phyloP scores from a whole-genome alignment of 2,888 invertebrate genomes.

The Trimorus sp. region DNA sequence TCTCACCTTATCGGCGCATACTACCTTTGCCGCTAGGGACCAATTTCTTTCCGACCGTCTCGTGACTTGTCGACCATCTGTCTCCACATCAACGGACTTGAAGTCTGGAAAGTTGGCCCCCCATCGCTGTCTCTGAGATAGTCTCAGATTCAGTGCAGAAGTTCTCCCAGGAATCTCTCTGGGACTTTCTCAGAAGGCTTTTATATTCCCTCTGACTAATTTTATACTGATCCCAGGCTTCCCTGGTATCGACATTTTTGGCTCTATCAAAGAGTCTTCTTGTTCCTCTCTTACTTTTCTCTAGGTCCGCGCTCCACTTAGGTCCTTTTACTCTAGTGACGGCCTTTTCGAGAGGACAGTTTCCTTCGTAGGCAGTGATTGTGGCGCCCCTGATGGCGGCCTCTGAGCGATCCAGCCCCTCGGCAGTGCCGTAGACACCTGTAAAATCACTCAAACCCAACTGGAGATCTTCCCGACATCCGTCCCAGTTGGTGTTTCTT shows the following conservation, averaged over 20 bases:
- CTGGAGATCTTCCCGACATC: not conserved
- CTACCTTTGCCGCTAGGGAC: too few relatives aligned
- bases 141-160: constrained; percentile 30
- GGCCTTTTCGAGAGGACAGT: not conserved
- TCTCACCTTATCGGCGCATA: too few relatives aligned
- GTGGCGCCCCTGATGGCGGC: not conserved
- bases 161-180: constrained; percentile 11
- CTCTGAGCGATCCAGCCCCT: not conserved
- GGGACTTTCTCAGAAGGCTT: not conserved
- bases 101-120: not conserved
- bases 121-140: constrained; percentile 26
- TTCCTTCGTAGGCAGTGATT: too few relatives aligned
- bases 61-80: too few relatives aligned
- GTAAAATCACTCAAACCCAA: not conserved
- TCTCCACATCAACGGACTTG: too few relatives aligned
- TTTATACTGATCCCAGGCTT: too few relatives aligned
- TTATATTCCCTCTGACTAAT: not conserved
- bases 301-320: not conserved
- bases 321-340: not conserved
- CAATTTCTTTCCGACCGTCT: too few relatives aligned
- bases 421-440: not conserved
- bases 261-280: constrained; percentile 11
- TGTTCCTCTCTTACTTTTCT: not conserved
- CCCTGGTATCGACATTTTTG: too few relatives aligned
- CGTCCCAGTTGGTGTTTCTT: constrained; percentile 7